phyloP scores from a whole-genome alignment of 2,797 vertebrate species.

The Sebastes goodei region DNA sequence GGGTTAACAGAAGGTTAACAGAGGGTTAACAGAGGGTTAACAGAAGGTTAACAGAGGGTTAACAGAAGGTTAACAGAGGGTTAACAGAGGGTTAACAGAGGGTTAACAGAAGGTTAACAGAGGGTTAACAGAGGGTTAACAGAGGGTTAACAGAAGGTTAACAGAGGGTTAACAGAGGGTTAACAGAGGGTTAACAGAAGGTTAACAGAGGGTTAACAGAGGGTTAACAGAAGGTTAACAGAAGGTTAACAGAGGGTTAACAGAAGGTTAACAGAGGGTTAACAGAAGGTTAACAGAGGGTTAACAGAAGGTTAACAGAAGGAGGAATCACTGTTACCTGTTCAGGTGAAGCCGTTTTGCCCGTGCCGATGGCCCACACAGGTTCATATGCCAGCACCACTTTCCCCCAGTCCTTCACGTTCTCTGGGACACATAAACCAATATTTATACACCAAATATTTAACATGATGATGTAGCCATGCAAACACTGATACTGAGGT shows the following conservation, averaged over 20 bases:
- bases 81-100: too few relatives aligned
- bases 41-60: neutral
- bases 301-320: neutral
- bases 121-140: too few relatives aligned
- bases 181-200: rapidly evolving
- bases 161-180: too few relatives aligned
- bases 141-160: too few relatives aligned
- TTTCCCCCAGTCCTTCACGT: constrained; percentile 91
- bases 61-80: rapidly evolving
- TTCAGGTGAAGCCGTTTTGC: constrained; percentile 91
- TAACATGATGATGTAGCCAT: neutral
- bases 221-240: rapidly evolving
- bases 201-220: too few relatives aligned
- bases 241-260: rapidly evolving
- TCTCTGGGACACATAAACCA: constrained; percentile 77
- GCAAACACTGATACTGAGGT: neutral
- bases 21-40: neutral
- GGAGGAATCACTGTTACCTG: constrained; percentile 80
- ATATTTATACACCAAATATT: neutral
- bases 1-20: rapidly evolving
- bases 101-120: too few relatives aligned
- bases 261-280: rapidly evolving
- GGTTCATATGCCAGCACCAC: constrained; percentile 94
- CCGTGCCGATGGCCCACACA: constrained; percentile 94
- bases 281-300: neutral